Evolutionary conservation across 2,888 invertebrate species (phyloP).

Genomic region (Busseola fusca): DNA sequence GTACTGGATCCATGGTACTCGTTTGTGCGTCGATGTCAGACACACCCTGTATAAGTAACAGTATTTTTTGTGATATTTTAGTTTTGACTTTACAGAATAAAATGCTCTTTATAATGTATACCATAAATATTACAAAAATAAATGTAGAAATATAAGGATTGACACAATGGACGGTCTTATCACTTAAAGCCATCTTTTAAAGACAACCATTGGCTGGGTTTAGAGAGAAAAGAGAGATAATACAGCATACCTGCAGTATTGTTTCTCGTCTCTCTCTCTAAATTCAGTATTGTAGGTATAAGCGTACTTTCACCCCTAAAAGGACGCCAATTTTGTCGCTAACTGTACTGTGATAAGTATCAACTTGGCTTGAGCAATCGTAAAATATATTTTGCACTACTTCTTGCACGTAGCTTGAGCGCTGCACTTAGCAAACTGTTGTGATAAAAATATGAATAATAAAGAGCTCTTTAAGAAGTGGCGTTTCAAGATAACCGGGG

Average conservation of each 20-base stretch:
- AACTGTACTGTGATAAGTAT: slow-evolving; percentile 45
- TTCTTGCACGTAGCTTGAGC: slow-evolving; percentile 42
- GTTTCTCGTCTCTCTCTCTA: too few species aligned
- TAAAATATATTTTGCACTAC: slow-evolving; percentile 54
- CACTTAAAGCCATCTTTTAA: neutral
- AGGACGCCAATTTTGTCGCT: slow-evolving; percentile 23
- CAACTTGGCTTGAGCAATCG: slow-evolving; percentile 40
- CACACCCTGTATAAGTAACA: too few species aligned
- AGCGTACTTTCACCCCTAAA: neutral
- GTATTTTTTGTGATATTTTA: neutral
- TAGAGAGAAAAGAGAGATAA: neutral
- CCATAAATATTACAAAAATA: neutral
- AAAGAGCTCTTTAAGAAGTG: slow-evolving; percentile 44
- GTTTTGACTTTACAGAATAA: neutral
- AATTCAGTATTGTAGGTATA: neutral
- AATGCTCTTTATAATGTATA: neutral
- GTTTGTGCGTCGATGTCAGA: too few species aligned
- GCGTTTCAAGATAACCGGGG: slow-evolving; percentile 39
- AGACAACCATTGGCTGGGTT: neutral
- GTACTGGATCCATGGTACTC: too few species aligned
- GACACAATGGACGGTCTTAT: neutral
- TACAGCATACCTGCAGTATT: too few species aligned
- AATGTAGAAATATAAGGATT: neutral
- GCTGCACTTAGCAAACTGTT: slow-evolving; percentile 51
- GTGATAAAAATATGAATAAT: slow-evolving; percentile 56